Evolutionary conservation across 2,888 invertebrate species (phyloP).

Genomic region (Alloscopus bannaensis): DNA sequence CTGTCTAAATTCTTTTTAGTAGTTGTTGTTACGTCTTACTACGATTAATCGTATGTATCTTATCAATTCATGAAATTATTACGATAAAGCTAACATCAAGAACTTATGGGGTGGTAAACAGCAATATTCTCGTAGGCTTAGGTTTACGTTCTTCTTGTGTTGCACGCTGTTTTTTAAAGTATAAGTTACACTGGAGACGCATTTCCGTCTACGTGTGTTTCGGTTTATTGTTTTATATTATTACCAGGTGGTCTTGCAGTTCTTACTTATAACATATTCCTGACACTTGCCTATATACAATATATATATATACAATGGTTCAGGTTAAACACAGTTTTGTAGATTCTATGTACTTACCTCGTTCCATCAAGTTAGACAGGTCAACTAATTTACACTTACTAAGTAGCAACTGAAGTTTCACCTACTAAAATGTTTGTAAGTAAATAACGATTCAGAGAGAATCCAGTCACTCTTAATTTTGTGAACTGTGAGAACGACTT

Average conservation of each 20-base stretch:
- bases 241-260: constrained; percentile 45
- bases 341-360: constrained; percentile 45
- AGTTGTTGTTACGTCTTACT: constrained; percentile 34
- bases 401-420: constrained; percentile 3
- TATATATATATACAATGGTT: constrained; percentile 47
- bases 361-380: constrained; percentile 37
- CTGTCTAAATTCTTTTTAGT: constrained; percentile 38
- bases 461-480: constrained; percentile 23
- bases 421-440: not conserved
- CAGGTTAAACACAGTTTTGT: constrained; percentile 35
- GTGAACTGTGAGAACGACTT: constrained; percentile 26
- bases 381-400: constrained; percentile 5
- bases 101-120: not conserved
- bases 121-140: not conserved
- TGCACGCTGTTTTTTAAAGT: constrained; percentile 56
- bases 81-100: constrained; percentile 19
- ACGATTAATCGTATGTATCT: constrained; percentile 19
- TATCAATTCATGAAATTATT: constrained; percentile 12
- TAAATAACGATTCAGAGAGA: constrained; percentile 6
- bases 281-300: constrained; percentile 64
- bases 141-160: constrained; percentile 45
- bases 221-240: constrained; percentile 52
- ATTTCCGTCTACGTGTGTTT: constrained; percentile 30
- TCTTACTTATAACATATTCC: constrained; percentile 40
- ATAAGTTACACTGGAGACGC: constrained; percentile 12